Base-by-base conservation (phyloP, 2,888 invertebrate genomes). In the Mythimna pallens region DNA sequence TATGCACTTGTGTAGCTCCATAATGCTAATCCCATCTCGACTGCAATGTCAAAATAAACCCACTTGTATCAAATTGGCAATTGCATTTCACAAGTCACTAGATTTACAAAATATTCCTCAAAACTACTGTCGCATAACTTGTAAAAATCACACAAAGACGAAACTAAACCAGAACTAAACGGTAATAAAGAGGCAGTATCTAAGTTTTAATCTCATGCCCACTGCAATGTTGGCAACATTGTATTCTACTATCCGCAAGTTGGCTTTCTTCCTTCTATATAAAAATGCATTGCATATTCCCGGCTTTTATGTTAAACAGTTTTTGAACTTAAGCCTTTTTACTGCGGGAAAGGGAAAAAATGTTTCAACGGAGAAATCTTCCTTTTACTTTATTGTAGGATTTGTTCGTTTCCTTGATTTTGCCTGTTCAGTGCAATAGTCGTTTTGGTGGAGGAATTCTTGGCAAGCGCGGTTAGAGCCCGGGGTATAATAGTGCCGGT, bases 261-360 rank as follows among this genome's bases (percentile, higher is more conserved):
- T 78, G 52, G 67, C 61, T 78, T 70, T 70, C 72, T 71, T 80
- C 50, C 43, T 76, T 70, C n/a, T 75, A 76, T 78, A 82, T 86
- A 86, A 87, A 89, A 89, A 88, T 88, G 87, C 88, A 86, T 85
- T 85, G 82, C 84, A 89, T 86, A 83, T 83, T 82, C 84, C 64
- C 74, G 70, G 82, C 84, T 88, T 87, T 86, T 86, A 89, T 88
- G 87, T 85, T 85, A 90, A 91, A 87, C 81, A 87, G 87, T 88
- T 90, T 89, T 82, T 79, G 71, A 87, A 88, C 88, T 86, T 87
- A 87, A 89, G 86, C 85, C 82, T 90, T 90, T 87, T 87, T 85
- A 84, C 76, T 68, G 79, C 58, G 64, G 68, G 62, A 80, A 76
- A 78, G 64, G 57, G 75, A 80, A 84, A 85, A 84, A 88, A 83